Evolutionary conservation across 1,140 invertebrate genomes (phyloP), one percentile per base, ranked within the genome.

Genomic region (Manduca sexta): DNA sequence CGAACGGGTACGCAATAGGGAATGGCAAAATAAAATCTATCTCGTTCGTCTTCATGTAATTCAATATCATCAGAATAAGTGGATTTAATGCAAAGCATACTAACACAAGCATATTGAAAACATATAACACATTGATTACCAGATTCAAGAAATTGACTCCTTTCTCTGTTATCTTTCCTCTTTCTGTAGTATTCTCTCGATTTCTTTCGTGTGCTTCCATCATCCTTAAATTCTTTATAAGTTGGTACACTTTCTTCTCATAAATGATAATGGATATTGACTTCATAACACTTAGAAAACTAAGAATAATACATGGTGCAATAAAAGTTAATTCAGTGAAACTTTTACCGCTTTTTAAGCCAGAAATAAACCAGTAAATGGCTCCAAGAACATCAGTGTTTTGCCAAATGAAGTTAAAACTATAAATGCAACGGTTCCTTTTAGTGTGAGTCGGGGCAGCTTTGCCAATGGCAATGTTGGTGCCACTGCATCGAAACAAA

Each of bases 381-480:
- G 49, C 53, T 0, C 53, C 48, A 2, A 52, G 10, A 1, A 57
- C 13, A 30, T 60, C 56, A 6, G 21, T 54, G 12, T 60, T 62
- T 10, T 64, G n/a, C 56, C 58, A 57, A 3, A 69, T n/a, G 7
- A 54, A 52, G 30, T 67, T 67, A 2, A 62, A 45, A 37, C 58
- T 45, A 29, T 37, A 69, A 11, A 62, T 10, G 0, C 14, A 30
- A 16, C 51, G 40, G 31, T 30, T 54, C 50, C 51, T 49, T 1
- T 45, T 35, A 4, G 21, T 49, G 7, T 50, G 4, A 5, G 21
- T 26, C 8, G 21, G 21, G 4, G 4, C 8, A 5, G 4, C 21
- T 26, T 26, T 8, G 21, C 21, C 21, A 8, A 26, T 26, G 8
- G 17, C 37, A 26, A 59, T 51, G 31, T 56, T 56, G 7, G 59